phyloP scores from a whole-genome alignment of 1,140 invertebrate genomes.

The Harpegnathos saltator region DNA sequence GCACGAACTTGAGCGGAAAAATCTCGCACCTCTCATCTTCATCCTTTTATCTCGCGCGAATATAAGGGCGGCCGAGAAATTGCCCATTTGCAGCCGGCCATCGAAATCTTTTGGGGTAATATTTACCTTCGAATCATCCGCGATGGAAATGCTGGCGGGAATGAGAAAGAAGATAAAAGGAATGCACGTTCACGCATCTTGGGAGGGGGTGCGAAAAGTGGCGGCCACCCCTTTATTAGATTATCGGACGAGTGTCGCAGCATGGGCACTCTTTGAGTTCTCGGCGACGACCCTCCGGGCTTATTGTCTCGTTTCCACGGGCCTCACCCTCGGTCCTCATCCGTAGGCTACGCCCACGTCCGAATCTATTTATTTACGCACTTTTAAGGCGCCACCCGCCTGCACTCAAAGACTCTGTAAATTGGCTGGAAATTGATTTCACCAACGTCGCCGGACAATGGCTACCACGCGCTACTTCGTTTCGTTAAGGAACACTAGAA shows the following conservation, averaged over 20 bases:
- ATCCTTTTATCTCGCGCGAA: background rate
- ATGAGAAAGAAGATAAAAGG: slow-evolving; percentile 61
- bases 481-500: slow-evolving; percentile 28
- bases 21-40: background rate
- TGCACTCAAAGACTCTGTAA: slow-evolving; percentile 75
- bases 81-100: slow-evolving; percentile 68
- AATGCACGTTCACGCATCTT: slow-evolving; percentile 43
- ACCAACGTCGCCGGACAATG: slow-evolving; percentile 68
- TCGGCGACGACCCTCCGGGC: slow-evolving; percentile 77
- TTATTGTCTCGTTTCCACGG: slow-evolving; percentile 81
- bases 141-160: slow-evolving; percentile 68
- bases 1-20: background rate
- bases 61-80: slow-evolving; percentile 59
- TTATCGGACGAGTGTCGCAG: slow-evolving; percentile 82
- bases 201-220: slow-evolving; percentile 62
- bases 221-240: slow-evolving; percentile 84
- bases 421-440: slow-evolving; percentile 84
- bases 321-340: slow-evolving; percentile 72
- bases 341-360: slow-evolving; percentile 59
- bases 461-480: background rate
- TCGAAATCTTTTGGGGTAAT: slow-evolving; percentile 80
- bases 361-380: slow-evolving; percentile 85
- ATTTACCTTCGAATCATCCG: slow-evolving; percentile 80
- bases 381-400: slow-evolving; percentile 79
- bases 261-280: slow-evolving; percentile 76